Evolutionary conservation across 2,113 vertebrate species (phyloP).

Genomic region (Gymnocephalus cernua): DNA sequence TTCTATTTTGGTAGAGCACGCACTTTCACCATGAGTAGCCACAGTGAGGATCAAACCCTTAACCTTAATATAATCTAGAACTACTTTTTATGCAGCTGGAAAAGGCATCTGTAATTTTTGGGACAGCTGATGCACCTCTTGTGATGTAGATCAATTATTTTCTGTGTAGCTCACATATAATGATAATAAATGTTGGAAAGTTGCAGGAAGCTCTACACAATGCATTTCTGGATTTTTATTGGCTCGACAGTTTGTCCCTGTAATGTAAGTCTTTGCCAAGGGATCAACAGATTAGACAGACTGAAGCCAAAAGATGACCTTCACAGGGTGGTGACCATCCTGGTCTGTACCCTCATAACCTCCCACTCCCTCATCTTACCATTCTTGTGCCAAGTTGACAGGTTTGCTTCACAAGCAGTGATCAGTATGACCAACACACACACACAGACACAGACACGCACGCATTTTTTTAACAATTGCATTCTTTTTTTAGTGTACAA

Average conservation of each 20-base stretch:
- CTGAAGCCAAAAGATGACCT: constrained; percentile 9
- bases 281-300: constrained; percentile 23
- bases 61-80: neutral
- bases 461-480: neutral
- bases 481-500: neutral
- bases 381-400: constrained; percentile 22
- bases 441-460: too few relatives aligned
- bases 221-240: constrained; percentile 38
- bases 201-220: constrained; percentile 60
- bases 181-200: constrained; percentile 7
- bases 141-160: constrained; percentile 9
- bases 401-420: constrained; percentile 6
- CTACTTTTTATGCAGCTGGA: neutral
- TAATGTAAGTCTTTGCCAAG: constrained; percentile 23
- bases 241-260: neutral
- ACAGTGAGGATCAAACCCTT: neutral
- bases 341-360: constrained; percentile 27
- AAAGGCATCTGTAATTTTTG: constrained; percentile 12
- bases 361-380: constrained; percentile 5
- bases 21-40: neutral
- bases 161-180: neutral
- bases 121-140: constrained; percentile 13
- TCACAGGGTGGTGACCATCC: constrained; percentile 59
- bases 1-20: neutral
- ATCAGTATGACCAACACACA: constrained; percentile 16